phyloP scores from a whole-genome alignment of 2,113 vertebrate species.

The Pristiophorus japonicus region DNA sequence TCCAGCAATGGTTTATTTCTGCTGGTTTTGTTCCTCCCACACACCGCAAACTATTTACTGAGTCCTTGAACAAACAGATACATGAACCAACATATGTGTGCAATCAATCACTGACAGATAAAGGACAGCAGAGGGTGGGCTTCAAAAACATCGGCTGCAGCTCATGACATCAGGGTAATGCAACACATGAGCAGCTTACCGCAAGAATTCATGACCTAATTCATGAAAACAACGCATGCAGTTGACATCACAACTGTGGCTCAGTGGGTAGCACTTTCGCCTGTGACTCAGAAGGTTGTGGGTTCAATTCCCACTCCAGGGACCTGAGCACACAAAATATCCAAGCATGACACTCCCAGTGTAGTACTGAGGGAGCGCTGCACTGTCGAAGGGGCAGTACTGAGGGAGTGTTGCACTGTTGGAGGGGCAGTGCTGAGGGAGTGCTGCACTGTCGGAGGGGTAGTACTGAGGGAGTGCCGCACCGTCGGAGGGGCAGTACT shows the following conservation, averaged over 20 bases:
- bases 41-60: background rate
- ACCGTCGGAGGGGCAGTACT: too few relatives aligned
- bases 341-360: too few relatives aligned
- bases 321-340: too few relatives aligned
- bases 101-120: background rate
- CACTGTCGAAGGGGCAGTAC: too few relatives aligned
- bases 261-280: too few relatives aligned
- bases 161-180: background rate
- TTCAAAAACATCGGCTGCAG: background rate
- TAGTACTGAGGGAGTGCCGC: too few relatives aligned
- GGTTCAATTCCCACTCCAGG: too few relatives aligned
- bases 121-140: background rate
- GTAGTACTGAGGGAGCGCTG: too few relatives aligned
- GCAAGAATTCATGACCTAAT: background rate
- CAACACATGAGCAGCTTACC: background rate
- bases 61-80: background rate
- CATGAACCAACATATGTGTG: background rate
- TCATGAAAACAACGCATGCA: background rate
- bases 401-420: too few relatives aligned
- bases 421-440: too few relatives aligned
- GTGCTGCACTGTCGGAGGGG: too few relatives aligned
- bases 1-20: background rate
- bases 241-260: background rate
- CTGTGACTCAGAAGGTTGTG: too few relatives aligned
- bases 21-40: background rate